Conservation (phyloP, 2,888 invertebrate species). For the Minunthozetes semirufus region DNA sequence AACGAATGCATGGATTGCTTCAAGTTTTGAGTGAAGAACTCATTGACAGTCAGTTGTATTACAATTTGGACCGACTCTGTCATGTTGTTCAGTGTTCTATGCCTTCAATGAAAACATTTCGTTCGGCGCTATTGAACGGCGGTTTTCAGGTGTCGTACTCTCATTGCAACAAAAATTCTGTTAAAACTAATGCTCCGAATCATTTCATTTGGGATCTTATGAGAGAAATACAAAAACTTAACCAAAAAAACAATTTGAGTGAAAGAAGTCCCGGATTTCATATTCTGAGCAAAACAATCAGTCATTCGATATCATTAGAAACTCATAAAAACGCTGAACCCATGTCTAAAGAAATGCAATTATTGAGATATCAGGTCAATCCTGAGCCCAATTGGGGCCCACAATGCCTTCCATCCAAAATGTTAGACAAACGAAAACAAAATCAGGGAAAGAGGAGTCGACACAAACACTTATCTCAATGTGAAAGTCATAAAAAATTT, state of each 20-base stretch:
- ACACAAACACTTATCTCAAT: background rate
- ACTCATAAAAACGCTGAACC: constrained; percentile 71
- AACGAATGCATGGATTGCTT: constrained; percentile 40
- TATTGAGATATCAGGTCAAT: constrained; percentile 76
- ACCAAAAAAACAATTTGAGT: constrained; percentile 21
- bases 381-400: constrained; percentile 87
- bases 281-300: background rate
- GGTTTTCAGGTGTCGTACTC: constrained; percentile 87
- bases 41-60: constrained; percentile 75
- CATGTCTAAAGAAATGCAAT: constrained; percentile 61
- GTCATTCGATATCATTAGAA: constrained; percentile 48
- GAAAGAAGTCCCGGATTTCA: constrained; percentile 26
- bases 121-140: constrained; percentile 81
- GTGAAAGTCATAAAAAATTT: background rate
- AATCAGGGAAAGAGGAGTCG: constrained; percentile 40
- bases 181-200: constrained; percentile 87
- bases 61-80: constrained; percentile 69
- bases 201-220: constrained; percentile 85
- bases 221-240: constrained; percentile 62
- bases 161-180: constrained; percentile 75
- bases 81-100: constrained; percentile 60
- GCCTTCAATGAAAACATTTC: constrained; percentile 62
- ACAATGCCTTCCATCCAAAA: constrained; percentile 63
- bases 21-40: constrained; percentile 62
- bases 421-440: constrained; percentile 36